Percentiles rank a stretch among this genome's conserved stretches.
phyloP scores from a whole-genome alignment of 2,888 invertebrate genomes.

The Eupithecia exiguata region DNA sequence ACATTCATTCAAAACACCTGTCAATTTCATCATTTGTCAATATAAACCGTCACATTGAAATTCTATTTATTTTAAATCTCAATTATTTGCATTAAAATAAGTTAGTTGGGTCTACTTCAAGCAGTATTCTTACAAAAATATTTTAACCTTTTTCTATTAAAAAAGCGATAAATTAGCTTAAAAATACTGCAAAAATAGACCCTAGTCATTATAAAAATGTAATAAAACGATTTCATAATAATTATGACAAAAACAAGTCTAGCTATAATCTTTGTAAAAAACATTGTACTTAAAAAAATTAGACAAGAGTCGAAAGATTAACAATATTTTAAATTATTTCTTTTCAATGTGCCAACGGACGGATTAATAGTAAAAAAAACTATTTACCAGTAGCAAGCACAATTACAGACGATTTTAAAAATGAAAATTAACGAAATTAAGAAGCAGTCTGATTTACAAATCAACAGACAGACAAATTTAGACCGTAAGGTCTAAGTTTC shows the following conservation, averaged over 20 bases:
- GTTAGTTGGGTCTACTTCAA: neutral
- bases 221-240: slow-evolving; percentile 30
- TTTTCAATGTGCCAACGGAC: slow-evolving; percentile 73
- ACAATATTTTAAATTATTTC: slow-evolving; percentile 51
- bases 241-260: slow-evolving; percentile 30
- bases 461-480: slow-evolving; percentile 5
- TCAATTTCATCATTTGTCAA: neutral
- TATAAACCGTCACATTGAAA: neutral
- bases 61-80: neutral
- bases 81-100: slow-evolving; percentile 8
- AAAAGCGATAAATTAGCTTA: neutral
- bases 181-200: slow-evolving; percentile 3
- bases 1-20: slow-evolving; percentile 43
- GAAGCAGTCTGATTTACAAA: neutral
- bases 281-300: slow-evolving; percentile 51
- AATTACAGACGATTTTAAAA: neutral
- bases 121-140: neutral
- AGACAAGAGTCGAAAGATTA: slow-evolving; percentile 63
- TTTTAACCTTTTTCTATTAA: neutral
- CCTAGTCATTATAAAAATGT: slow-evolving; percentile 17
- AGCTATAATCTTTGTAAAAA: slow-evolving; percentile 35
- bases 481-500: neutral
- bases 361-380: slow-evolving; percentile 60
- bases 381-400: slow-evolving; percentile 44
- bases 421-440: slow-evolving; percentile 6